Base-by-base conservation (phyloP, 2,797 vertebrate species). In the Danio aesculapii region DNA sequence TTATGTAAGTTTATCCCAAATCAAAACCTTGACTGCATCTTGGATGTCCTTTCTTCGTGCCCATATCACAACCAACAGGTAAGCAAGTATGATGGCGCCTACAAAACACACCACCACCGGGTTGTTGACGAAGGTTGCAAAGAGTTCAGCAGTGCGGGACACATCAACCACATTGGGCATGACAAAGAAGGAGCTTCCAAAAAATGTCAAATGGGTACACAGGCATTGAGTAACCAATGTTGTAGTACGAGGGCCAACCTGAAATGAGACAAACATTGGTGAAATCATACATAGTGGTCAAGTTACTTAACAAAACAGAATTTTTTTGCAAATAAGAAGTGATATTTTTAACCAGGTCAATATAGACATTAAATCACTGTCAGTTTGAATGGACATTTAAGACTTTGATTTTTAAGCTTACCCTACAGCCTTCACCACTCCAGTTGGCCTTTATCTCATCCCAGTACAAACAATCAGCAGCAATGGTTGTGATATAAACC, bases 171-270 rank as follows among this genome's bases (percentile, higher is more conserved):
- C 81, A 58, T 98, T 98, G 9, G 97, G 97, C 92, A 96, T 93
- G 83, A 99, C 91, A 39, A 98, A 95, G 90, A 99, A 96, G 0
- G 96, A 96, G 90, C 97, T 99, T 81, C 97, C 97, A 8, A 98
- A 99, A 88, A 97, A 95, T 6, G 98, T 99, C 82, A 99, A 90
- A 85, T 99, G 97, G 87, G 95, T 96, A 88, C 97, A 99, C 71
- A 98, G 93, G 87, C 97, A 98, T 86, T 98, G 97, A 1, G 94
- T 97, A 67, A 92, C 92, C 63, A 82, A 86, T 64, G 83, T 87
- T 0, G 90, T 95, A 76, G 96, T 97, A 86, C 90, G 90, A 0
- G 95, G 95, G n/a, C 97, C 97, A 3, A 99, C 97, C 97, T 98
- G 85, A 50, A 80, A 76, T 49, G 47, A 53, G 5, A 12, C 50